Evolutionary conservation across 2,888 invertebrate species (phyloP).

Genomic region (Nomada goodeniana): DNA sequence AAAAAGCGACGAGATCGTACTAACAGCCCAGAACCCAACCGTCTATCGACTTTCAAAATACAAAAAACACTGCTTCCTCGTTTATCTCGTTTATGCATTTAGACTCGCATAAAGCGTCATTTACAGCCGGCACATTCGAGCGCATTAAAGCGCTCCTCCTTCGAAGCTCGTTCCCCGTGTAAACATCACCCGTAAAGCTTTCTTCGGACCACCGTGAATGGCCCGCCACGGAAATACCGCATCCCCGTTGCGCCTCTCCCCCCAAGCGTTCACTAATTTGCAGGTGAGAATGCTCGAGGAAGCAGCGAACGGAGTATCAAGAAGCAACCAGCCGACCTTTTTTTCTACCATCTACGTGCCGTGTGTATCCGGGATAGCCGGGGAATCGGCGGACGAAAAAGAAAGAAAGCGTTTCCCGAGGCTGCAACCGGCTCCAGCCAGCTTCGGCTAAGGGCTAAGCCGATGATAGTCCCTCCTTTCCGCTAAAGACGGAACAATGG

Average conservation of each 20-base stretch:
- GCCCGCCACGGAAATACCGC: not conserved
- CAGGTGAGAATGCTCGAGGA: constrained; percentile 51
- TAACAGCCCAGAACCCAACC: not conserved
- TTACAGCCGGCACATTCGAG: not conserved
- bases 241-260: constrained; percentile 19
- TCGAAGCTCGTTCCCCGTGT: not conserved
- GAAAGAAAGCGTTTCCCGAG: constrained; percentile 51
- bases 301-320: constrained; percentile 27
- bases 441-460: constrained; percentile 62
- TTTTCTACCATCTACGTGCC: constrained; percentile 1
- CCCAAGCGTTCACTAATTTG: constrained; percentile 43
- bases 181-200: constrained; percentile 19
- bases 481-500: constrained; percentile 69
- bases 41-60: not conserved
- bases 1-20: not conserved
- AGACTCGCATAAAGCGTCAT: constrained; percentile 9
- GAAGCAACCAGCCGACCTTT: constrained; percentile 30
- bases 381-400: constrained; percentile 44
- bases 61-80: not conserved
- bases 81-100: not conserved
- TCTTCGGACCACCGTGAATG: constrained; percentile 24
- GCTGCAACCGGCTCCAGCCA: constrained; percentile 37
- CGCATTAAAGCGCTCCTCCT: not conserved
- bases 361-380: constrained; percentile 24
- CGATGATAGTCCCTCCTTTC: constrained; percentile 68